Percentiles rank a stretch among this genome's conserved stretches.
Conservation (phyloP, 2,888 invertebrate species). For the Agrotis ipsilon region DNA sequence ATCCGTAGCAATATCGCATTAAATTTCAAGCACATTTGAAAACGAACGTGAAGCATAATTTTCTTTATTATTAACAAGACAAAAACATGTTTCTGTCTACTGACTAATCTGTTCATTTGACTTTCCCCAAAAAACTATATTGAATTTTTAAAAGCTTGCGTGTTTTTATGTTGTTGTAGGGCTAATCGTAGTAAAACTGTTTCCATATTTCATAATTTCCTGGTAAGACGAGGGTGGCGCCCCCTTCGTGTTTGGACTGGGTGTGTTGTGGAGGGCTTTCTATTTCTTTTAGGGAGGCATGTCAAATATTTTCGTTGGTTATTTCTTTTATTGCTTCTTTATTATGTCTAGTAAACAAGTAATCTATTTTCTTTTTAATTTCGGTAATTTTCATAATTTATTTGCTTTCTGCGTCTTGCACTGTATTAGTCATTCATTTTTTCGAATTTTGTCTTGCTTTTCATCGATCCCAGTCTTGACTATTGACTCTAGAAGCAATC, state of each 20-base stretch:
- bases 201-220: conserved; percentile 64
- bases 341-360: conserved; percentile 3
- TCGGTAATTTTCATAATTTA: too few relatives aligned
- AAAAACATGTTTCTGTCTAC: not conserved
- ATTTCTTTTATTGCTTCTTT: conserved; percentile 1
- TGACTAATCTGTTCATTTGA: conserved; percentile 1
- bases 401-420: too few relatives aligned
- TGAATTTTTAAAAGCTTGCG: conserved; percentile 51
- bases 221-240: conserved; percentile 43
- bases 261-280: conserved; percentile 35
- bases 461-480: too few relatives aligned
- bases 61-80: not conserved
- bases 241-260: conserved; percentile 41
- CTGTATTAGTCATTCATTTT: too few relatives aligned
- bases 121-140: conserved; percentile 1
- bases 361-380: not conserved
- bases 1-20: not conserved
- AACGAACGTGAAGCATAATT: not conserved
- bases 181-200: conserved; percentile 53
- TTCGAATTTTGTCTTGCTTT: too few relatives aligned
- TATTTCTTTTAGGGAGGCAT: conserved; percentile 24
- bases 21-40: not conserved
- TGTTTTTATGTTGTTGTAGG: conserved; percentile 41
- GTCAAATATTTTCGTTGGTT: not conserved
- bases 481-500: not conserved